Conservation (phyloP, 53 echinoderm and acorn worm genomes). For the Crossaster papposus region DNA sequence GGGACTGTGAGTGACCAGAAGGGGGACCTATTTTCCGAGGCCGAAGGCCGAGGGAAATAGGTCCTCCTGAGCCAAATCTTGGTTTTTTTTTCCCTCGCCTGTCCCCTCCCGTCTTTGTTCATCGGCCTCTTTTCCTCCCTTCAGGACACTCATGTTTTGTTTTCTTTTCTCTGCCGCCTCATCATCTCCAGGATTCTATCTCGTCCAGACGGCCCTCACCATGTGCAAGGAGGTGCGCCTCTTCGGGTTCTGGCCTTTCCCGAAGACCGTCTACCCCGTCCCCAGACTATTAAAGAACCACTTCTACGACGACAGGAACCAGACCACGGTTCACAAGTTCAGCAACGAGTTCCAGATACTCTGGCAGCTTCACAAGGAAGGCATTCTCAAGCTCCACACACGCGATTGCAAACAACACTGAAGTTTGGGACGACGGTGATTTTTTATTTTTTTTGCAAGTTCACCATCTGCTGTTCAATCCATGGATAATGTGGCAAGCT, state of each 20-base stretch:
- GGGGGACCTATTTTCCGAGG: too few relatives aligned
- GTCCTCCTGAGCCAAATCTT: not conserved
- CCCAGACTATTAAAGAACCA: conserved; percentile 25
- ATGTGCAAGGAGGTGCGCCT: conserved; percentile 66
- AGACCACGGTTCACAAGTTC: conserved; percentile 49
- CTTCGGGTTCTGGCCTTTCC: conserved; percentile 64
- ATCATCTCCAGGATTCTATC: conserved; percentile 56
- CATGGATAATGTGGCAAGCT: too few relatives aligned
- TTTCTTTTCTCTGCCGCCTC: not conserved
- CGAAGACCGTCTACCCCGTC: conserved; percentile 32
- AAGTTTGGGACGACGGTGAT: not conserved
- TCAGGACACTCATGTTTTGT: not conserved
- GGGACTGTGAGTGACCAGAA: too few relatives aligned
- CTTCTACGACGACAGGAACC: conserved; percentile 47
- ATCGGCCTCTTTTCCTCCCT: not conserved
- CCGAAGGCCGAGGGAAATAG: too few relatives aligned
- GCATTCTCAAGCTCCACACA: conserved; percentile 48
- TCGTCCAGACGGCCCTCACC: conserved; percentile 56
- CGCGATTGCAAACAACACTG: conserved; percentile 13
- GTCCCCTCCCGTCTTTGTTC: not conserved
- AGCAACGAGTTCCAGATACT: conserved; percentile 47
- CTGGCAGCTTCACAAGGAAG: conserved; percentile 60
- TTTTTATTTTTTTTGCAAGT: not conserved
- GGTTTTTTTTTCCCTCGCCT: not conserved
- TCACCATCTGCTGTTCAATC: too few relatives aligned